Evolutionary conservation across 2,113 vertebrate species (phyloP).

Genomic region (Pseudorectes ferrugineus): DNA sequence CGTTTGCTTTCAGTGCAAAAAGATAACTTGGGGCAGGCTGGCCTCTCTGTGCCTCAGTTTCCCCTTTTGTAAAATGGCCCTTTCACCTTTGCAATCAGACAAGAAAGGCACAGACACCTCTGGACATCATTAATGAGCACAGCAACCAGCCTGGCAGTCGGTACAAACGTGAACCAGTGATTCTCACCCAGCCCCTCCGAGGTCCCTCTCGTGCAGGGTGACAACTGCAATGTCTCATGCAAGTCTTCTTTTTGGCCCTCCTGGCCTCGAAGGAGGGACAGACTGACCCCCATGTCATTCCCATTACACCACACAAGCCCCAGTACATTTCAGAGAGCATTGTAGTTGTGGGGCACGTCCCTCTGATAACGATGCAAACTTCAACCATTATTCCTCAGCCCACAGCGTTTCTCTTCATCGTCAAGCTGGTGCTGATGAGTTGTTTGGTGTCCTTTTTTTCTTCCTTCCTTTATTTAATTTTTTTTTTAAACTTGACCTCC

Average conservation of each 20-base stretch:
- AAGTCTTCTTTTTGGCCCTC: neutral
- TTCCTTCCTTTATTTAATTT: neutral
- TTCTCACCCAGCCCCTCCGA: neutral
- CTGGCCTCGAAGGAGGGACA: neutral
- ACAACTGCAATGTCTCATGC: rapidly evolving
- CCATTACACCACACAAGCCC: neutral
- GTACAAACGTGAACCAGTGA: rapidly evolving
- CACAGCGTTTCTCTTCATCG: neutral
- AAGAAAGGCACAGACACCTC: neutral
- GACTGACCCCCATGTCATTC: rapidly evolving
- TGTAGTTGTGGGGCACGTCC: neutral
- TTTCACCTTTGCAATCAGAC: neutral
- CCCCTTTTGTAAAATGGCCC: neutral
- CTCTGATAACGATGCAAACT: neutral
- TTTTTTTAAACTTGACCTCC: slow-evolving; percentile 1
- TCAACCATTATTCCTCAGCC: slow-evolving; percentile 49
- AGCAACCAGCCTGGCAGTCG: neutral
- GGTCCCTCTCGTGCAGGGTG: neutral
- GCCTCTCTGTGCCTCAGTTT: neutral
- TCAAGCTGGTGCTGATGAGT: neutral
- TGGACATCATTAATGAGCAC: neutral
- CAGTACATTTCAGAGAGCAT: neutral
- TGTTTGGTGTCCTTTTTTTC: neutral
- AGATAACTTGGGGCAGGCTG: neutral
- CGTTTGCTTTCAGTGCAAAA: rapidly evolving